Evolutionary conservation across 2,888 invertebrate species (phyloP), one percentile per base, ranked within the genome.

Genomic region (Dichetophora obliterata): DNA sequence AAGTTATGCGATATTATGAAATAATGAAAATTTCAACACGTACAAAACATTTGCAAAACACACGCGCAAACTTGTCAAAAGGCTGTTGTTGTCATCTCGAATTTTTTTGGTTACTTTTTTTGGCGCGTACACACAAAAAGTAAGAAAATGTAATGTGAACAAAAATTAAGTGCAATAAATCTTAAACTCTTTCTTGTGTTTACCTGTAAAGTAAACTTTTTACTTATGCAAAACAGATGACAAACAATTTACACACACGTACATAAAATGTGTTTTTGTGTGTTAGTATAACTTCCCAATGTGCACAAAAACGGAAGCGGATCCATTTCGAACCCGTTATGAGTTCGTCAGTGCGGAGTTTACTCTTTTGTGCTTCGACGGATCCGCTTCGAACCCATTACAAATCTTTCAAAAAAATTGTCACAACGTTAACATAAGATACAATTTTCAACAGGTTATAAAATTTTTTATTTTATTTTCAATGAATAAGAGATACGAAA

Each of bases 131-230:
- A 24, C 34, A 71, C 9, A 8, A 2, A 71, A 16, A 19, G 16
- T n/a, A 37, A 65, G 19, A 37, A 37, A 65, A n/a, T 37, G 37
- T 50, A 68, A 27, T 57, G 37, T 34, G 34, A 71, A 72, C 72
- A 43, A 59, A 61, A 61, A 72, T 72, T 59, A 72, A 72, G 72
- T 48, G 72, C 72, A 72, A 72, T 72, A 72, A 72, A 72, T 72
- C 72, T 59, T 43, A 24, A 48, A 48, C 31, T 63, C 48, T 34
- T 71, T 61, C 22, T 72, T 61, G 72, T 61, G 72, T 61, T 72
- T 61, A 72, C 72, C 72, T 61, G 72, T 11, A 72, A 48, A 43
- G 72, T 37, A 72, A 72, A 72, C 61, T 68, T 68, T 68, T 50
- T 68, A 50, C 50, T 68, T 50, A 68, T 68, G 68, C 68, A 68